These are phyloP conservation scores for Coptotermes formosanus DNA, from an alignment of 1,140 invertebrate species.

Conservation along the genomic window DNA sequence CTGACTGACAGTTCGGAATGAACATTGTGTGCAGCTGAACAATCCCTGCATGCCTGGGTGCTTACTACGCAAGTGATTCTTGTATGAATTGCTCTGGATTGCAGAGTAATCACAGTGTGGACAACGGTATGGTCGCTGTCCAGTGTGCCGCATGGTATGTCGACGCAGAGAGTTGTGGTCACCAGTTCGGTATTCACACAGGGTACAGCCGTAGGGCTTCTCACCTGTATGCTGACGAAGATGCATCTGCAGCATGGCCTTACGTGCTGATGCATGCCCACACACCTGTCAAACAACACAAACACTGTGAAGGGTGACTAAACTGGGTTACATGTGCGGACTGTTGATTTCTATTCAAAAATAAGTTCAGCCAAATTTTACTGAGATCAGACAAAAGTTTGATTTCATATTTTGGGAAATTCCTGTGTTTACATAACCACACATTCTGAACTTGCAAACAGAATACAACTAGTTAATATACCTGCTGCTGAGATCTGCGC, in stretches of 20 bases:
- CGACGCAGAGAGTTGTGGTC: slow-evolving; percentile 72
- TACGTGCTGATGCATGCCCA: slow-evolving; percentile 67
- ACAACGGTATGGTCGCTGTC: slow-evolving; percentile 66
- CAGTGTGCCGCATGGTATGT: slow-evolving; percentile 74
- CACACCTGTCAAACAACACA: slow-evolving; percentile 50
- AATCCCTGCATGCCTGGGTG: slow-evolving; percentile 59
- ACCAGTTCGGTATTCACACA: slow-evolving; percentile 66
- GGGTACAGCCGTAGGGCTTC: slow-evolving; percentile 67
- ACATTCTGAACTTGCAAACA: too few species aligned
- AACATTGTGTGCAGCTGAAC: slow-evolving; percentile 58
- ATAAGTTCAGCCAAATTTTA: too few species aligned
- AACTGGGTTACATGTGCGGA: too few species aligned
- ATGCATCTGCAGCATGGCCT: slow-evolving; percentile 66
- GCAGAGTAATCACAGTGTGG: slow-evolving; percentile 66
- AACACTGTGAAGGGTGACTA: too few species aligned
- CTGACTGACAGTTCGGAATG: slow-evolving; percentile 60
- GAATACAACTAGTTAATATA: too few species aligned
- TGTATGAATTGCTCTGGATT: slow-evolving; percentile 66
- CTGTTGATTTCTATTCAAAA: too few species aligned
- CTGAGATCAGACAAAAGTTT: too few species aligned
- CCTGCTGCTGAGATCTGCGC: too few species aligned
- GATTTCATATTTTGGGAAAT: too few species aligned
- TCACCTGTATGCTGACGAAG: slow-evolving; percentile 70
- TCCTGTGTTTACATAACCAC: too few species aligned
- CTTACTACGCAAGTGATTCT: slow-evolving; percentile 63